Evolutionary conservation across 2,888 invertebrate species (phyloP), one percentile per base, ranked within the genome.

Genomic region (Euclidia mi): DNA sequence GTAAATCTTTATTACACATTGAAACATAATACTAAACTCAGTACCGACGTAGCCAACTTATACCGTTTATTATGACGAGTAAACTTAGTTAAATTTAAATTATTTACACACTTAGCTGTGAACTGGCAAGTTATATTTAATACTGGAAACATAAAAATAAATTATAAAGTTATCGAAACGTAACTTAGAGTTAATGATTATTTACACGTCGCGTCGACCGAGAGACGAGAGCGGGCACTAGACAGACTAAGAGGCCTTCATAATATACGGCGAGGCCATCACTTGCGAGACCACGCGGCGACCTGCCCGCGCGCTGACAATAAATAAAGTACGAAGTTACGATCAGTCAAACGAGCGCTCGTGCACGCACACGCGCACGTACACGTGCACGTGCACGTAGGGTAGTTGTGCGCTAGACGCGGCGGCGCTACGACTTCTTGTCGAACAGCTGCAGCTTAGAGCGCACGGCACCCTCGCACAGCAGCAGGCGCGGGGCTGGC

Each of bases 381-480:
- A 98, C 29, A 98, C 95, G 82, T 96, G 96, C 20, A 25, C 1
- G 20, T 7, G 20, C 20, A 40, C 53, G 11, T 7, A 7, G 3
- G 61, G 43, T 20, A 11, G 44, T 7, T 34, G 12, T n/a, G 17
- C 47, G 40, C 11, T 17, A 20, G 4, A 4, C 2, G 2, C 20
- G 10, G 1, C 6, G 4, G 38, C 85, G 89, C 82, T 91, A 94
- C 69, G 92, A 84, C 72, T 89, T 88, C 74, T 88, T 97, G 89
- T 98, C 98, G 89, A 98, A 98, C 34, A 98, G 95, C 66, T 97
- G 97, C 83, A 98, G 95, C 89, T 98, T 98, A 47, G 97, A 98
- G 81, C 96, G 95, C 57, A 98, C 98, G 46, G 98, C 98, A 66
- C 98, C 98, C 82, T 98, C 98, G 89, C 98, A 98, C 29, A 98